Base-by-base conservation (phyloP, 2,888 invertebrate genomes). In the Anarsia innoxiella region DNA sequence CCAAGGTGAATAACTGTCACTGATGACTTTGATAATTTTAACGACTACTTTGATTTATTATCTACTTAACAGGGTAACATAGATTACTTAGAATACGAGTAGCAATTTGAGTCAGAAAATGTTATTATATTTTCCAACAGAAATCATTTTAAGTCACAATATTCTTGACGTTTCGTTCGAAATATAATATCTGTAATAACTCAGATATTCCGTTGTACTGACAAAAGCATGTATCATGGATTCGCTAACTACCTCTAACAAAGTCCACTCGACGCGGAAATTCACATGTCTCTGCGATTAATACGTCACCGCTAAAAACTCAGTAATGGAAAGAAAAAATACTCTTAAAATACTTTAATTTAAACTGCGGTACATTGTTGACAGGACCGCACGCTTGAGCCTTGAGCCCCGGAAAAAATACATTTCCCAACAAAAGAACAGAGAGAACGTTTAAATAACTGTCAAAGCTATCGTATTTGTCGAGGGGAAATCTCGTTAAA, bases 391-490 rank as follows among this genome's bases (percentile, higher is more conserved):
- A 60, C 57, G 56, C n/a, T n/a, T n/a, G n/a, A n/a, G n/a, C n/a
- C n/a, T 65, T 57, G 41, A 44, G 36, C 30, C 37, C 37, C 31
- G 41, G 29, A 23, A 49, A 55, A 59, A 59, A 58, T 53, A 53
- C 47, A 54, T 48, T 53, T 53, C 44, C 42, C 48, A 41, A 48
- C 53, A 55, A 59, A 62, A 61, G 56, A 58, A 59, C n/a, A n/a
- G 56, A 59, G 53, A 59, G 58, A 62, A 59, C 69, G 63, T 67
- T 74, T 70, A 72, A 71, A 66, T 68, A 76, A 71, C 69, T 66
- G 74, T 69, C 70, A 66, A 59, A 69, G 63, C 56, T 59, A 60
- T 75, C 64, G 51, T 64, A 56, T 61, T 64, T 67, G 70, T 63
- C 66, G 54, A 55, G 55, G 52, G 57, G 53, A 62, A 61, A 67